These are phyloP conservation scores for Molossus alvarezi DNA, from an alignment of 2,797 vertebrate species.

Conservation along the genomic window DNA sequence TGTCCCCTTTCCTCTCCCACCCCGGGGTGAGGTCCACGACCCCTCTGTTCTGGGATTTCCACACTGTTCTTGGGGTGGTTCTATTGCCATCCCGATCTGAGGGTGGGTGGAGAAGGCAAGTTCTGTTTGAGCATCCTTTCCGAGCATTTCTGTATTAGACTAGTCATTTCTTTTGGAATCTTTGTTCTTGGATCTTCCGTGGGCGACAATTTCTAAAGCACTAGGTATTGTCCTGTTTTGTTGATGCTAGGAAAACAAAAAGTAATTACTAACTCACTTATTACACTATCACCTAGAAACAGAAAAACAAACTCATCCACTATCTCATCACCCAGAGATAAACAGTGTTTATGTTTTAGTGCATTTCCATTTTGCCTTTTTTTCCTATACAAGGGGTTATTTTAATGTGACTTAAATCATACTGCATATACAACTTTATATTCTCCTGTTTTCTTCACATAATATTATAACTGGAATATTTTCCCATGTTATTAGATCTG, in stretches of 20 bases:
- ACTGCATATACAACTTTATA: neutral
- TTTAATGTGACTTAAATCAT: conserved; percentile 28
- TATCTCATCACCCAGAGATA: neutral
- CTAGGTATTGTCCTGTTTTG: neutral
- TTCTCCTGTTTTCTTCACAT: conserved; percentile 8
- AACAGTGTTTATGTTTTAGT: neutral
- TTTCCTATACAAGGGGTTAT: neutral
- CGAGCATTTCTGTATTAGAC: neutral
- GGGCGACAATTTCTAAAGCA: neutral
- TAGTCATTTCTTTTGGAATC: neutral
- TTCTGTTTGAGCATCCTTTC: neutral
- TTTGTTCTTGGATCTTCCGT: neutral
- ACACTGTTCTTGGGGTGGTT: neutral
- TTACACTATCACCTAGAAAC: neutral
- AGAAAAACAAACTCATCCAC: neutral
- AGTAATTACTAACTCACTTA: neutral
- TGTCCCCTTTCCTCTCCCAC: accelerated
- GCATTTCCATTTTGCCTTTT: neutral
- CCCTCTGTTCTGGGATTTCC: neutral
- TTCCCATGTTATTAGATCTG: neutral
- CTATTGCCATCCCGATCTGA: neutral
- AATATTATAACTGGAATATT: neutral
- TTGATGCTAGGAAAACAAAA: conserved; percentile 13
- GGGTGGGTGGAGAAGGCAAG: neutral
- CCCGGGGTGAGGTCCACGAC: neutral